Base-by-base conservation (phyloP, 2,797 vertebrate species). In the Acomys russatus region DNA sequence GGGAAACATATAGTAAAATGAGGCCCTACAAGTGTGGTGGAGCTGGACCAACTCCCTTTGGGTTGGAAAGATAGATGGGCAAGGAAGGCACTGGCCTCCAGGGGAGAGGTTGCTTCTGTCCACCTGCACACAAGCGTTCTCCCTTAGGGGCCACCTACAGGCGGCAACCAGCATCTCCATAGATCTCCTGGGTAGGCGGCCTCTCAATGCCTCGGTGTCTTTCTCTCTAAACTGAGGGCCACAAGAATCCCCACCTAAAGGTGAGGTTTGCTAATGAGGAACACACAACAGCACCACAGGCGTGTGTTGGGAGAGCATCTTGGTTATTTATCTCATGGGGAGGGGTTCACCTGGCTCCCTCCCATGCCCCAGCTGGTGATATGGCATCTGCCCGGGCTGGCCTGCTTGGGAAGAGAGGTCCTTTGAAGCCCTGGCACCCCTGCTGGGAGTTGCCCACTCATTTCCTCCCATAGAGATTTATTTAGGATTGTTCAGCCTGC, bases 1-100 rank as follows among this genome's bases (percentile, higher is more conserved):
- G 88, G 76, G 94, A 96, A 98, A 96, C 95, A 2, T 44, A 97
- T 97, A 97, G 98, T 98, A 96, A 96, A 97, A 97, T 89, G 63
- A 63, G 94, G 91, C 92, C 96, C 97, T 96, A 97, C 96, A 97
- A 96, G 95, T 97, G 93, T 95, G 95, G 92, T 74, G 90, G 94
- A 96, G 92, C 95, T 93, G 96, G 78, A 68, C 56, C 92, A 82
- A 66, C 83, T 91, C 51, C 85, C 64, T 71, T 85, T 33, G 2
- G 2, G 30, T 61, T 35, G 93, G 73, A 14, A 35, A 20, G 25
- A 49, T 11, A 30, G 63, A 20, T 70, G 93, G 91, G 44, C 11
- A 17, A 79, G 90, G 84, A 20, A 68, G 91, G 84, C 59, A 76
- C 80, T n/a, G 33, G 7, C 33, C 38, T n/a, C 68, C 1, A 1